Evolutionary conservation across 2,888 invertebrate species (phyloP).

Genomic region (Hemaris fuciformis): DNA sequence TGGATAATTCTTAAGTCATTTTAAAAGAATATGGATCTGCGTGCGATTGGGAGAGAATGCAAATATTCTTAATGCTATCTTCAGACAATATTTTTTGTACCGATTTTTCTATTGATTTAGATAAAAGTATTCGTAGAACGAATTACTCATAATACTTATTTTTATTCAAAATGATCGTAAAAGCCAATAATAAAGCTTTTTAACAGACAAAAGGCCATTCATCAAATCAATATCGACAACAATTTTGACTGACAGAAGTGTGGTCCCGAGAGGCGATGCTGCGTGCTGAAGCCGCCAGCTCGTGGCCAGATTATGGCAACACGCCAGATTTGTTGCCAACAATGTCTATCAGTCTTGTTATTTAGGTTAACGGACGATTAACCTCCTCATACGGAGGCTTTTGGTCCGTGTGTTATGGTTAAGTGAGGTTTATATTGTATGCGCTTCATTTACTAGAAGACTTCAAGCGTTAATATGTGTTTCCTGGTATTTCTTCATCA

Average conservation of each 20-base stretch:
- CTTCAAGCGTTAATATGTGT: neutral
- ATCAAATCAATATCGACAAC: neutral
- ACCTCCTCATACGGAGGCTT: neutral
- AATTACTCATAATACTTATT: no score
- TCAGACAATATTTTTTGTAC: no score
- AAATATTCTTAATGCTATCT: no score
- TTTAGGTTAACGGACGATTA: constrained; percentile 8
- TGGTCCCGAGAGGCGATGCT: neutral
- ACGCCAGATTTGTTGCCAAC: constrained; percentile 7
- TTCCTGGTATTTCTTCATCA: no score
- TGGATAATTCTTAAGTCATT: no score
- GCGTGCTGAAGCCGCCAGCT: neutral
- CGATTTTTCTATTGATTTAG: no score
- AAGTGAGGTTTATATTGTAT: neutral
- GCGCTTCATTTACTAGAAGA: neutral
- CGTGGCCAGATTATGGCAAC: neutral
- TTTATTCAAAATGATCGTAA: no score
- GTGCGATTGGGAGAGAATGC: no score
- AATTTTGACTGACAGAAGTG: neutral
- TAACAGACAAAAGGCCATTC: neutral
- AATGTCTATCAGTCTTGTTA: constrained; percentile 1
- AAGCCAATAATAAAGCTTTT: no score
- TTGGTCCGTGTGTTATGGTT: neutral
- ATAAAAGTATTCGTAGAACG: no score
- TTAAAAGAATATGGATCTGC: no score